Evolutionary conservation across 2,797 vertebrate genomes (phyloP).

Genomic region (Linurgus olivaceus): DNA sequence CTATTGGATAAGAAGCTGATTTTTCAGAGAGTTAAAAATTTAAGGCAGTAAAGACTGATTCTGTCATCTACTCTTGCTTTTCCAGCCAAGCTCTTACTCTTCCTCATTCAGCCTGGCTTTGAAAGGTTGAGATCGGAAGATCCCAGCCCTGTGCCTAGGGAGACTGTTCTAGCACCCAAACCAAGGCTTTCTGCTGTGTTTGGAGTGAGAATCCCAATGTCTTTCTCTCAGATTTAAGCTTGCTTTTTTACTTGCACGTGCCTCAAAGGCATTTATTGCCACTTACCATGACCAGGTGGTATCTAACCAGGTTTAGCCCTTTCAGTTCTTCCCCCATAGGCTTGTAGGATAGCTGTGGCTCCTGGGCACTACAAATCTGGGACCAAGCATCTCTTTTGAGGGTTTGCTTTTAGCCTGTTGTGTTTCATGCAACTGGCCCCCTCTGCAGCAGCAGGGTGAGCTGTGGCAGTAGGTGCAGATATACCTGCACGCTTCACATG

Average conservation of each 20-base stretch:
- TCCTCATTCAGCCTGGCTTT: not conserved
- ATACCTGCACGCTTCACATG: fast-evolving
- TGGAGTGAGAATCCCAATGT: not conserved
- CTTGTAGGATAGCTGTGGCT: not conserved
- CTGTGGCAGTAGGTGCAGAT: fast-evolving
- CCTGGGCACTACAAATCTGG: not conserved
- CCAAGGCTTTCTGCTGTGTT: not conserved
- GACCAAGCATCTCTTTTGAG: not conserved
- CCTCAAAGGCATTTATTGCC: not conserved
- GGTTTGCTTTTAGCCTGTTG: not conserved
- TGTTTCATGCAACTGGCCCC: fast-evolving
- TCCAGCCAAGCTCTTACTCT: not conserved
- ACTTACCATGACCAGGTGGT: fast-evolving
- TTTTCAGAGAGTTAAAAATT: not conserved
- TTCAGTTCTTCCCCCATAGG: not conserved
- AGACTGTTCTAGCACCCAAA: not conserved
- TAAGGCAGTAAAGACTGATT: not conserved
- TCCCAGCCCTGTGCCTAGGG: not conserved
- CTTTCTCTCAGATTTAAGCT: not conserved
- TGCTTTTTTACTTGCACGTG: not conserved
- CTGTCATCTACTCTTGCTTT: not conserved
- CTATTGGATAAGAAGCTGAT: not conserved
- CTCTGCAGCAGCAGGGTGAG: not conserved
- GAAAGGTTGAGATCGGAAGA: not conserved
- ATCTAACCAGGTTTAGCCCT: not conserved